Evolutionary conservation across 2,888 invertebrate species (phyloP), one percentile per base, ranked within the genome.

Genomic region (Agelastica alni): DNA sequence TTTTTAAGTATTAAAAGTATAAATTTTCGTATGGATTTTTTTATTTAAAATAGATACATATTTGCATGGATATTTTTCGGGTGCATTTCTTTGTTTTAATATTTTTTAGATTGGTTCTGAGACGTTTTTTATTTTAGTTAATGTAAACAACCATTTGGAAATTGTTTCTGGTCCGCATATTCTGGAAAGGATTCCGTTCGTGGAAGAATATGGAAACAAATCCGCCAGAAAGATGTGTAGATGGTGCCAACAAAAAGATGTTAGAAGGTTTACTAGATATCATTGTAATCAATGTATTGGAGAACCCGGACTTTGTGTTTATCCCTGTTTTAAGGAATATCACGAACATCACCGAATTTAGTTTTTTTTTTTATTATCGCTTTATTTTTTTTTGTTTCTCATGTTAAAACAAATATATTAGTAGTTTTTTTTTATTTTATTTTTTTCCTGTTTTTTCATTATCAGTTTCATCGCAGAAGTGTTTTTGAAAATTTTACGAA

Each of bases 251-350:
- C 28, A 51, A 9, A 59, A 56, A 18, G 56, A 58, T 2, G 44
- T 53, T 37, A 56, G 59, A 49, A 51, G 61, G 7, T 62, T 60
- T 45, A 62, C 57, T 6, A 57, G 62, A 34, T 62, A 62, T 13
- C 59, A 62, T 37, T 62, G 62, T 37, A 56, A 56, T 30, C 56
- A 58, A 17, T 62, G 62, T 31, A 53, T 58, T 9, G 62, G 62
- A 9, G 45, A 54, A 20, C 62, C 62, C 4, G 62, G 62, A 20
- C 37, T 62, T 10, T 62, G 62, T 36, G 62, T 62, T 2, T 62
- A 62, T 45, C 62, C 62, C 12, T 62, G 62, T 34, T 62, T 62
- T 37, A 62, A 58, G 43, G 59, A 59, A 30, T 62, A 51, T 18
- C 62, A 62, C 9, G 62, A 62, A 31, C 59, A 60, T 43, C 52